Base-by-base conservation (phyloP, 2,888 invertebrate species). In the Pseudococcus jackbeardsleyi region DNA sequence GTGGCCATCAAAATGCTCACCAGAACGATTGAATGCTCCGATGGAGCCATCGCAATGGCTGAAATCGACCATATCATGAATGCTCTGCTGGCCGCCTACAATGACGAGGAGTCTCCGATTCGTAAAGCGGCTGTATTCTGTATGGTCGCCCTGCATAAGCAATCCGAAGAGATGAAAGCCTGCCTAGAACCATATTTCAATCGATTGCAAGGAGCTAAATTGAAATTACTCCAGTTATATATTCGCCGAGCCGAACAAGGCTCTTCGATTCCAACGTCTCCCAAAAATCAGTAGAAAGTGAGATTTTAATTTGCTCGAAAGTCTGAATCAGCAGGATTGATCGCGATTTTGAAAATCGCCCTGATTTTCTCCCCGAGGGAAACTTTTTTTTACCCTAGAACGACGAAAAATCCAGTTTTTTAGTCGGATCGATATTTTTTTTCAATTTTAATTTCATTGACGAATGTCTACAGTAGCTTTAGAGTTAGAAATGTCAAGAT, bases 51-150 rank as follows among this genome's bases (percentile, higher is more conserved):
- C 1, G 50, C 88, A 22, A 95, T 96, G 91, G 94, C 95, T 85
- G 94, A 95, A 90, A 94, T 98, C 85, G 93, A 94, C 0, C 94
- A 94, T 89, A 94, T 98, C 89, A 97, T 98, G 95, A 96, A 97
- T 79, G 96, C 97, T 59, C 94, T 99, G 11, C 94, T 97, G 84
- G 95, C 96, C 94, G 97, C 97, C 89, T 97, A 98, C 88, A 98
- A 99, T 91, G 96, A 98, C 91, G 93, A 94, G 88, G 97, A 98
- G 92, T 98, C 97, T 88, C 95, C 96, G 90, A 97, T 99, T 42
- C 94, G 99, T 85, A 99, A 99, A 92, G 97, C 98, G 90, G 97
- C 98, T 15, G 98, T 99, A 22, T 98, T 99, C 93, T 98, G 98
- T 91, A 97, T 99, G 95, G 99, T 99, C 6, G 96, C 97, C 84